These are phyloP conservation scores for Triops cancriformis DNA, from an alignment of 1,140 invertebrate species.

Conservation along the genomic window DNA sequence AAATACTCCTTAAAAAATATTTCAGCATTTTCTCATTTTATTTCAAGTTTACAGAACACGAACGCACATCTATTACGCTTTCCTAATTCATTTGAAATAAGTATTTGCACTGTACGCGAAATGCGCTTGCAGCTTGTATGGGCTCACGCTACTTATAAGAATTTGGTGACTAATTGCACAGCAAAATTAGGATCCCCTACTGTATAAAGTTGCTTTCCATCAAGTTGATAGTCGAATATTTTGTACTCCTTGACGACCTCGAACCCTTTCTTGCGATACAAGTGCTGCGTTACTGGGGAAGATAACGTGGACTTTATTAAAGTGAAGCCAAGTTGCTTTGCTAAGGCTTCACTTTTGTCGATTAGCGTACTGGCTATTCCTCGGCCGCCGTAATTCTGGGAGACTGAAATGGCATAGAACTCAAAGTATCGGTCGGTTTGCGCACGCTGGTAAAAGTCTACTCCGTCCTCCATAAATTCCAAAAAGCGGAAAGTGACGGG, in stretches of 20 bases:
- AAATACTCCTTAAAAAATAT: too few species aligned
- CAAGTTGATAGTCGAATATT: constrained; percentile 1
- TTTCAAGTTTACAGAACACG: too few species aligned
- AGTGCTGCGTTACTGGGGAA: background rate
- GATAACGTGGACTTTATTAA: constrained; percentile 1
- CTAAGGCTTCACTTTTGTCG: background rate
- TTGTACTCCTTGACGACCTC: background rate
- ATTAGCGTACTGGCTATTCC: background rate
- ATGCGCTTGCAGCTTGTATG: background rate
- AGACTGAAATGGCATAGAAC: background rate
- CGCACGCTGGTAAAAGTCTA: background rate
- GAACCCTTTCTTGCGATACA: background rate
- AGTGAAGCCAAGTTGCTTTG: background rate
- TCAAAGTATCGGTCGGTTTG: background rate
- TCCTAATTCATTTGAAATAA: too few species aligned
- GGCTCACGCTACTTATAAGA: background rate
- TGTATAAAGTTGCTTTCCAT: background rate
- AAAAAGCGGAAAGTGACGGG: background rate
- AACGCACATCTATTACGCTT: too few species aligned
- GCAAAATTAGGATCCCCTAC: background rate
- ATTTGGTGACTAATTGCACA: background rate
- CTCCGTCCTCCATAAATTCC: background rate
- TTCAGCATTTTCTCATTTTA: too few species aligned
- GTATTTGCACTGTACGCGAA: too few species aligned
- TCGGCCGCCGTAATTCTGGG: background rate